Evolutionary conservation across 1,140 invertebrate genomes (phyloP), one percentile per base, ranked within the genome.

Genomic region (Drosophila elegans): DNA sequence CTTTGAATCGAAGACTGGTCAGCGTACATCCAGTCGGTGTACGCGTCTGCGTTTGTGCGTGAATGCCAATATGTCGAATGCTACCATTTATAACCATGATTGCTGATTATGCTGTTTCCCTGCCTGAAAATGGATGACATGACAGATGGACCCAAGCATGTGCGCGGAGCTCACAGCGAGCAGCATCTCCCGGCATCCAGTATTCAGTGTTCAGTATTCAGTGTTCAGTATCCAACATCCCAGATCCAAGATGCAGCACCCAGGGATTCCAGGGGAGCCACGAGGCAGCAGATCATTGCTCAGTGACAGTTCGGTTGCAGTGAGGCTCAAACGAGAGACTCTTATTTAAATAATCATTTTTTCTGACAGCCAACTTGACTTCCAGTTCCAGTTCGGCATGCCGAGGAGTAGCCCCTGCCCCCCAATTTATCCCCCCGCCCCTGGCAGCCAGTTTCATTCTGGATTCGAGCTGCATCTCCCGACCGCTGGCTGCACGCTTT

Each of bases 321-420:
- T 68, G 63, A 59, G 53, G 76, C 82, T 76, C 82, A 73, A 82
- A 77, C 69, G 73, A 90, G 73, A 75, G 66, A 76, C 82, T 90
- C 79, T 86, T 90, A 91, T 91, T 91, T 91, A 91, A 91, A 91
- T 91, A 91, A 91, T 91, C 90, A 91, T 91, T 91, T 91, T 91
- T 91, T 91, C 71, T 91, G 90, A 91, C 90, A 91, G 83, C 79
- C 85, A 90, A 91, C 85, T 91, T 91, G 90, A 91, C 90, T 91
- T 91, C 90, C 90, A 91, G 89, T 91, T 91, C 90, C 85, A 91
- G 90, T 91, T 91, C 90, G 83, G 78, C 77, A 90, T 83, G 68
- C 54, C 76, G 67, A 48, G 71, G 48, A 54, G 55, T 66, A 60
- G 34, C 39, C 64, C 36, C 49, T 55, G 36, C n/a, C 67, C 64